A percentile compares a stretch with the other conserved stretches of the same genome.
These are phyloP conservation scores for Scaeva pyrastri DNA, from an alignment of 2,888 invertebrate genomes.

Conservation along the genomic window DNA sequence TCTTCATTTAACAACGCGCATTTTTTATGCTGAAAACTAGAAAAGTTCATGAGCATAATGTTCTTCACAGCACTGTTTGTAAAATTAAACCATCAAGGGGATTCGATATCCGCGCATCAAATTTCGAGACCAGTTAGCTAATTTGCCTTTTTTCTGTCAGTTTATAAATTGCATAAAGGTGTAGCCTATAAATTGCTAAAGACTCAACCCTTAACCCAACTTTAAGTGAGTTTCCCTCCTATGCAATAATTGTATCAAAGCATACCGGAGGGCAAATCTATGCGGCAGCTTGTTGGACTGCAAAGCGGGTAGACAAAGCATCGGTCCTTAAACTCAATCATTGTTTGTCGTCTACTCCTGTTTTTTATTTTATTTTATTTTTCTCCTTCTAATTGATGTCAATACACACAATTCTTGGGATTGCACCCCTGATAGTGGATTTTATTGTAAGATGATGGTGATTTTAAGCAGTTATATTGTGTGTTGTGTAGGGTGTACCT, in stretches of 20 bases:
- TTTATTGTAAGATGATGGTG: constrained; percentile 35
- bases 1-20: too few species aligned
- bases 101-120: constrained; percentile 60
- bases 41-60: background rate
- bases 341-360: constrained; percentile 69
- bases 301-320: background rate
- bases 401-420: constrained; percentile 48
- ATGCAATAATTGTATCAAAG: constrained; percentile 39
- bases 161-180: constrained; percentile 9
- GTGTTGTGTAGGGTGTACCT: too few species aligned
- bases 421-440: constrained; percentile 49
- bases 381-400: constrained; percentile 66
- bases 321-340: constrained; percentile 40
- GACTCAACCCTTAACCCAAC: constrained; percentile 42
- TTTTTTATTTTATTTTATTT: constrained; percentile 15
- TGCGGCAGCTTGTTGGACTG: constrained; percentile 3
- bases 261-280: constrained; percentile 39
- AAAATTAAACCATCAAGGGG: constrained; percentile 69
- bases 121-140: constrained; percentile 75
- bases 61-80: constrained; percentile 3
- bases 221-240: constrained; percentile 29
- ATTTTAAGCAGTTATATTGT: constrained; percentile 43
- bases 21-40: too few species aligned
- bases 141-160: constrained; percentile 75
- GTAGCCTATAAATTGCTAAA: constrained; percentile 37